Evolutionary conservation across 2,797 vertebrate species (phyloP).

Genomic region (Hypotaenidia okinawae): DNA sequence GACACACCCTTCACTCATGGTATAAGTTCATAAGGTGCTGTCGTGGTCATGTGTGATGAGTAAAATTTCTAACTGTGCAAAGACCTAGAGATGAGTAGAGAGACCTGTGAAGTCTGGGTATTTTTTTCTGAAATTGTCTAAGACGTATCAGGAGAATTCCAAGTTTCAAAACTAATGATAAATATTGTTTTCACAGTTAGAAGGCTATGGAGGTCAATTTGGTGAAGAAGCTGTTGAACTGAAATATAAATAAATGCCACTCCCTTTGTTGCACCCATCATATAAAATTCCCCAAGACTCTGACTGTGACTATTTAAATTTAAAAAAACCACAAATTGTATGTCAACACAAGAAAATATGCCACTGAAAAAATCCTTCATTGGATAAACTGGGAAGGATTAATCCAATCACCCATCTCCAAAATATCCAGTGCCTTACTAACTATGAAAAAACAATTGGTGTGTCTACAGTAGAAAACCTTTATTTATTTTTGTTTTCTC

Average conservation of each 20-base stretch:
- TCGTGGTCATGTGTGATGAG: too few species aligned
- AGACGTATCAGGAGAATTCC: neutral
- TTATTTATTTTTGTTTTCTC: neutral
- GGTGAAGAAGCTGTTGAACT: neutral
- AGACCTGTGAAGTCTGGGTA: too few species aligned
- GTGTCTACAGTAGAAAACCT: neutral
- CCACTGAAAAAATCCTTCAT: neutral
- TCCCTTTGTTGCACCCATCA: neutral
- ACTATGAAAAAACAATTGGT: neutral
- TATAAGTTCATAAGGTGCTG: too few species aligned
- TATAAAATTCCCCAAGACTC: neutral
- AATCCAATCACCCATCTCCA: neutral
- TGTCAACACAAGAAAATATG: neutral
- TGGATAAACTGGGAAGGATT: neutral
- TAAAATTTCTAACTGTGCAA: too few species aligned
- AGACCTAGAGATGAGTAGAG: too few species aligned
- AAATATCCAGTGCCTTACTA: neutral
- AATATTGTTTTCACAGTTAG: neutral
- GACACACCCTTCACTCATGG: too few species aligned
- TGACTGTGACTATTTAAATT: neutral
- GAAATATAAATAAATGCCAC: neutral
- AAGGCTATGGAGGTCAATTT: neutral
- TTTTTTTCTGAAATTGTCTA: too few species aligned
- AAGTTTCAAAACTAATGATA: neutral
- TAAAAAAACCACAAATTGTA: neutral